A percentile compares a stretch with the other conserved stretches of the same genome.
These are phyloP conservation scores for Thomomys bottae DNA, from an alignment of 2,113 vertebrate species.

Conservation along the genomic window DNA sequence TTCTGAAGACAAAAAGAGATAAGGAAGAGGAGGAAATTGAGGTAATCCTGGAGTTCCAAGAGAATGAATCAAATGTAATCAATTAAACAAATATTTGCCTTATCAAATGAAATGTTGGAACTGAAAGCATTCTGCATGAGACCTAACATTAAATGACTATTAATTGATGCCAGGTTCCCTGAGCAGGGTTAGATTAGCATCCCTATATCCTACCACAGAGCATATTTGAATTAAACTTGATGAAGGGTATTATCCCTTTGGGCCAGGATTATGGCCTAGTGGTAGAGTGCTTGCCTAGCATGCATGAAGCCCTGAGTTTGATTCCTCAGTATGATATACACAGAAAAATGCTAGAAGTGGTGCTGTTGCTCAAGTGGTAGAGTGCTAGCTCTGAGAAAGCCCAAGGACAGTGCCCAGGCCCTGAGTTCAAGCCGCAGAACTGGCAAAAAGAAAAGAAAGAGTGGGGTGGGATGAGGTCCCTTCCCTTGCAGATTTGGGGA, in stretches of 20 bases:
- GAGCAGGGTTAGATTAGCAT: not conserved
- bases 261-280: too few species aligned
- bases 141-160: conserved; percentile 30
- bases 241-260: not conserved
- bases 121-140: conserved; percentile 29
- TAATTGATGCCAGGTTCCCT: not conserved
- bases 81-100: conserved; percentile 44
- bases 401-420: too few species aligned
- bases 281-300: too few species aligned
- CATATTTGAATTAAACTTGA: not conserved
- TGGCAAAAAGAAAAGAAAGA: not conserved
- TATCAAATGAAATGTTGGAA: conserved; percentile 39
- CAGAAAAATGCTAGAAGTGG: too few species aligned
- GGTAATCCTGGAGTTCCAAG: conserved; percentile 1
- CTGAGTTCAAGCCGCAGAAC: too few species aligned
- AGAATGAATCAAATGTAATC: not conserved
- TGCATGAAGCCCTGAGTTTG: too few species aligned
- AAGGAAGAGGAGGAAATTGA: conserved; percentile 17
- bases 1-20: conserved; percentile 29
- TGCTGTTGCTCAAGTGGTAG: too few species aligned
- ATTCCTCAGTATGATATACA: too few species aligned
- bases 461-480: not conserved
- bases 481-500: not conserved
- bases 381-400: too few species aligned
- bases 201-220: not conserved